These are phyloP conservation scores for Chaetophractus vellerosus DNA, from an alignment of 2,797 vertebrate genomes.

Conservation along the genomic window DNA sequence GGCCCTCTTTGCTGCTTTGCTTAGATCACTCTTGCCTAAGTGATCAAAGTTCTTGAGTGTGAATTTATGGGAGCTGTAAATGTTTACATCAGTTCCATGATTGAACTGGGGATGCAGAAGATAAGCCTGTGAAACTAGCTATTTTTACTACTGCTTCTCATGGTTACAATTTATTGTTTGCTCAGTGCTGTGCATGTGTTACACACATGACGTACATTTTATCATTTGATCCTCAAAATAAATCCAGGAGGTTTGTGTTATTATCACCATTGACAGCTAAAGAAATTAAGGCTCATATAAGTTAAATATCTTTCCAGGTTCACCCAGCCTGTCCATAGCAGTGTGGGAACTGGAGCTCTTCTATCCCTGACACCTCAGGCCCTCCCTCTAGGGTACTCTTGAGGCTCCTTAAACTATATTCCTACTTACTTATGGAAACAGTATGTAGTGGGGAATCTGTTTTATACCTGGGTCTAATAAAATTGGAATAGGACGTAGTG, in stretches of 20 bases:
- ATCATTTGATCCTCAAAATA: conserved; percentile 9
- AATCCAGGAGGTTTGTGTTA: conserved; percentile 37
- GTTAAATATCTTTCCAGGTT: conserved; percentile 39
- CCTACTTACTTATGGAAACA: not conserved
- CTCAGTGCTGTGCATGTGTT: not conserved
- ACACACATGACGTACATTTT: not conserved
- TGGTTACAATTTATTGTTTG: not conserved
- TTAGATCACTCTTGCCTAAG: not conserved
- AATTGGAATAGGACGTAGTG: not conserved
- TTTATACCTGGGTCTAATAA: not conserved
- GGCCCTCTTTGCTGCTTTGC: fast-evolving
- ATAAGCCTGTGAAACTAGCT: not conserved
- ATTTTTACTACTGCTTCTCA: not conserved
- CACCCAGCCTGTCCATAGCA: not conserved
- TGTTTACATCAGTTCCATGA: not conserved
- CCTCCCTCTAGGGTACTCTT: not conserved
- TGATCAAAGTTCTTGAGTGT: not conserved
- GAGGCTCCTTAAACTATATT: not conserved
- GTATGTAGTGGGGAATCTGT: not conserved
- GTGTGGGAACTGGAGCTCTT: not conserved
- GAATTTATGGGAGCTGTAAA: not conserved
- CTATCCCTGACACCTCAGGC: not conserved
- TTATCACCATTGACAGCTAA: conserved; percentile 39
- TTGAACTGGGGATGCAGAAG: not conserved
- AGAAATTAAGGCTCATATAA: not conserved